phyloP scores from a whole-genome alignment of 2,888 invertebrate species.

The Pyrrhia umbra region DNA sequence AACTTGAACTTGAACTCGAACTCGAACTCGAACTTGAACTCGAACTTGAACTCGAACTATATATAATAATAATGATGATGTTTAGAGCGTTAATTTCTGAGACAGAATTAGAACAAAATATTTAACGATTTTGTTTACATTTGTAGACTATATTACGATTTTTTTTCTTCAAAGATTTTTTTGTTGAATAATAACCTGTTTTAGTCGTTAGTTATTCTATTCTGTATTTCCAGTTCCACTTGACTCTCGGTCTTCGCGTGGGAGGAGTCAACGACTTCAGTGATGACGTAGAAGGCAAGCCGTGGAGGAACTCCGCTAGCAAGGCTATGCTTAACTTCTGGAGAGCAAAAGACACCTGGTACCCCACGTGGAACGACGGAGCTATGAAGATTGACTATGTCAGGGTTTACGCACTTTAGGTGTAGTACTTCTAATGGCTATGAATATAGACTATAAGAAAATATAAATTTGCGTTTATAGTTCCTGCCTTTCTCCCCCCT shows the following conservation, averaged over 20 bases:
- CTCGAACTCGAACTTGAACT: too few species aligned
- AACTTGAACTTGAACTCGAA: too few species aligned
- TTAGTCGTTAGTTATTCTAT: background rate
- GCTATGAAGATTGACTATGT: slow-evolving; percentile 91
- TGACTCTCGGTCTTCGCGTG: slow-evolving; percentile 94
- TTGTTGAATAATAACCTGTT: too few species aligned
- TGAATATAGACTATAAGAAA: background rate
- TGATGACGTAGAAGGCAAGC: slow-evolving; percentile 91
- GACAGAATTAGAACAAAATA: too few species aligned
- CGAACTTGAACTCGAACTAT: too few species aligned
- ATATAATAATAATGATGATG: too few species aligned
- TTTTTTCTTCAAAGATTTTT: too few species aligned
- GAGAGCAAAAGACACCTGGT: slow-evolving; percentile 89
- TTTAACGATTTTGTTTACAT: too few species aligned
- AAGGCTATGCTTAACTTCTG: slow-evolving; percentile 92
- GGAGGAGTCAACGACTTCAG: slow-evolving; percentile 94
- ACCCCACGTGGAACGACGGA: slow-evolving; percentile 91
- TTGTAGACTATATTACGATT: too few species aligned
- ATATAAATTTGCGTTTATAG: too few species aligned
- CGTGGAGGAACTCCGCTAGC: slow-evolving; percentile 93
- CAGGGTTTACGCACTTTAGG: slow-evolving; percentile 86
- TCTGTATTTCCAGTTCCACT: slow-evolving; percentile 91
- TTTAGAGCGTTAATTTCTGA: too few species aligned
- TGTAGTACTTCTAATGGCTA: background rate
- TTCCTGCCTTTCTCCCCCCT: too few species aligned